These are phyloP conservation scores for Meiosimyza decipiens DNA, from an alignment of 2,888 invertebrate species.

Conservation along the genomic window DNA sequence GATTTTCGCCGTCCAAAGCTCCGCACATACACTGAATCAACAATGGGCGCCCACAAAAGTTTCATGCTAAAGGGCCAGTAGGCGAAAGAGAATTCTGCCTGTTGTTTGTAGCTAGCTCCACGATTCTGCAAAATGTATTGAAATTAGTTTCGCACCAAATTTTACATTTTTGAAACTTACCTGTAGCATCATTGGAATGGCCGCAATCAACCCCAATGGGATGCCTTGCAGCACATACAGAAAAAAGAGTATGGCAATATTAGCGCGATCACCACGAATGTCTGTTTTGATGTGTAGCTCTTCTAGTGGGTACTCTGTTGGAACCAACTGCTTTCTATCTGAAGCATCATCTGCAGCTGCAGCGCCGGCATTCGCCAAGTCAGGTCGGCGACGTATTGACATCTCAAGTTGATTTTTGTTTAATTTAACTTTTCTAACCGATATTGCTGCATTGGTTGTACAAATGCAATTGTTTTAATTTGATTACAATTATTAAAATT, in stretches of 20 bases:
- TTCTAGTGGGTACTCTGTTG: conserved; percentile 36
- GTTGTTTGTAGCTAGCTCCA: conserved; percentile 93
- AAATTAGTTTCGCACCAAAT: too few relatives aligned
- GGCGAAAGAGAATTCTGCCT: conserved; percentile 94
- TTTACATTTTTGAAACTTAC: too few relatives aligned
- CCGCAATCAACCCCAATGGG: conserved; percentile 92
- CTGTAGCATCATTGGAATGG: conserved; percentile 90
- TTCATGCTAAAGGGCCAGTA: conserved; percentile 95
- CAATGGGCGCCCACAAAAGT: conserved; percentile 97
- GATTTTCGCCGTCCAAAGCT: conserved; percentile 93
- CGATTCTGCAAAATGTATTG: conserved; percentile 74
- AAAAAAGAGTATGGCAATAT: conserved; percentile 88
- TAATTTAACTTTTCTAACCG: too few relatives aligned
- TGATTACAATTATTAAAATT: neutral
- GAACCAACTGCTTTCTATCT: conserved; percentile 25
- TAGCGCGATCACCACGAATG: conserved; percentile 79
- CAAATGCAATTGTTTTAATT: neutral
- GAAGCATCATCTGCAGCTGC: conserved; percentile 29
- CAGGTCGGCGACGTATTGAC: conserved; percentile 44
- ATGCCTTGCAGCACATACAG: conserved; percentile 95
- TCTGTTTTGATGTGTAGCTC: conserved; percentile 63
- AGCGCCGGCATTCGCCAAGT: conserved; percentile 22
- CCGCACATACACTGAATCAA: conserved; percentile 88
- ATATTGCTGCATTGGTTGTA: neutral
- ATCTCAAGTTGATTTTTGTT: conserved; percentile 24